A percentile compares a stretch with the other conserved stretches of the same genome.
Evolutionary conservation across 1,140 invertebrate species (phyloP).

Genomic region (Macrostomum lignano): DNA sequence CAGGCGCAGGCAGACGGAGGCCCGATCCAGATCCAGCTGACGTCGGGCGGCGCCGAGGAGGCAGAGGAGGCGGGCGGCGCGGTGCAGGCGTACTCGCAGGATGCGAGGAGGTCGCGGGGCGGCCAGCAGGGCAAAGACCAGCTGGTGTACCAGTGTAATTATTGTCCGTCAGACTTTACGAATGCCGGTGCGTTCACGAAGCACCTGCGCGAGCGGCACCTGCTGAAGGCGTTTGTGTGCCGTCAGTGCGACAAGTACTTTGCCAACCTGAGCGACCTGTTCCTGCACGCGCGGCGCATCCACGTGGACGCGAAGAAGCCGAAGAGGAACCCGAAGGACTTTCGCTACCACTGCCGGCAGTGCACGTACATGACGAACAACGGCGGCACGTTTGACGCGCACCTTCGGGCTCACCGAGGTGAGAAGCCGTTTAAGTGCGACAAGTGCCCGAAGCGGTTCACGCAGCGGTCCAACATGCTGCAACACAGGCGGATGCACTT

Average conservation of each 20-base stretch:
- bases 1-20: no score
- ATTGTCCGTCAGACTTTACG: neutral
- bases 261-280: neutral
- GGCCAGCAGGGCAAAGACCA: no score
- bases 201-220: neutral
- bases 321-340: neutral
- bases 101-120: no score
- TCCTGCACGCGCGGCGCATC: neutral
- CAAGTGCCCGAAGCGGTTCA: conserved; percentile 10
- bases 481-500: conserved; percentile 7
- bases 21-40: no score
- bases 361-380: conserved; percentile 4
- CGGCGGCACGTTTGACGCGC: conserved; percentile 6
- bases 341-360: conserved; percentile 1
- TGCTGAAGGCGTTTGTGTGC: neutral
- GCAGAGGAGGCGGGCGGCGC: no score
- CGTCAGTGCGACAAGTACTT: neutral
- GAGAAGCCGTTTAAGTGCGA: conserved; percentile 9
- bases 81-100: no score
- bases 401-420: conserved; percentile 7
- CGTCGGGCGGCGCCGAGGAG: no score
- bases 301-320: conserved; percentile 1
- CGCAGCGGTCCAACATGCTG: conserved; percentile 6
- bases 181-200: conserved; percentile 1
- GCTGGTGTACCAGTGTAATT: neutral